phyloP scores from a whole-genome alignment of 2,113 vertebrate genomes.

The Triplophysa rosa region DNA sequence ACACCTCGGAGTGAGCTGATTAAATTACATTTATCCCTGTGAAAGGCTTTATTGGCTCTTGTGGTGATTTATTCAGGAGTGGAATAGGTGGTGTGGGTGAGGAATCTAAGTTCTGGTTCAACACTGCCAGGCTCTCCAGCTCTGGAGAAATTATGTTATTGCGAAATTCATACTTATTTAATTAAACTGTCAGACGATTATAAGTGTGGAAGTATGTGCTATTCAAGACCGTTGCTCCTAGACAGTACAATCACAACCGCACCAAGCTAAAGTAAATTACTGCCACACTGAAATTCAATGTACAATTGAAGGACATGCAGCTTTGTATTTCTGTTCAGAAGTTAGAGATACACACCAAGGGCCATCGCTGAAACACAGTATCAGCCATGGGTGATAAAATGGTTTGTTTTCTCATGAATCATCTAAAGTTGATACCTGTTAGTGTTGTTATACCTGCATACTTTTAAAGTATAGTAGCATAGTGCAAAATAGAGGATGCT shows the following conservation, averaged over 20 bases:
- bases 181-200: slow-evolving; percentile 48
- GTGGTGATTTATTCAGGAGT: slow-evolving; percentile 25
- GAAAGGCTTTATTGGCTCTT: slow-evolving; percentile 23
- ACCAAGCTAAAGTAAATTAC: neutral
- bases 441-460: neutral
- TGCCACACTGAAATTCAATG: neutral
- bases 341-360: neutral
- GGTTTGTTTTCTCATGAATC: too few relatives aligned
- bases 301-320: neutral
- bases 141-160: slow-evolving; percentile 39
- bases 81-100: neutral
- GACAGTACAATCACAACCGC: neutral
- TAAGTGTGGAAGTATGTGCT: slow-evolving; percentile 33
- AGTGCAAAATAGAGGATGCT: too few relatives aligned
- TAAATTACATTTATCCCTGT: slow-evolving; percentile 45
- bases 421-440: too few relatives aligned
- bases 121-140: slow-evolving; percentile 6
- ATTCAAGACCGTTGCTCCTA: neutral
- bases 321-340: neutral
- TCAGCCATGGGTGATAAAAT: neutral
- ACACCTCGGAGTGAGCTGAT: slow-evolving; percentile 44
- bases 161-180: slow-evolving; percentile 48
- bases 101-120: slow-evolving; percentile 19
- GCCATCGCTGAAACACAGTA: neutral
- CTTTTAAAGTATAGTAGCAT: neutral